Evolutionary conservation across 2,113 vertebrate species (phyloP).

Genomic region (Microtus richardsoni): DNA sequence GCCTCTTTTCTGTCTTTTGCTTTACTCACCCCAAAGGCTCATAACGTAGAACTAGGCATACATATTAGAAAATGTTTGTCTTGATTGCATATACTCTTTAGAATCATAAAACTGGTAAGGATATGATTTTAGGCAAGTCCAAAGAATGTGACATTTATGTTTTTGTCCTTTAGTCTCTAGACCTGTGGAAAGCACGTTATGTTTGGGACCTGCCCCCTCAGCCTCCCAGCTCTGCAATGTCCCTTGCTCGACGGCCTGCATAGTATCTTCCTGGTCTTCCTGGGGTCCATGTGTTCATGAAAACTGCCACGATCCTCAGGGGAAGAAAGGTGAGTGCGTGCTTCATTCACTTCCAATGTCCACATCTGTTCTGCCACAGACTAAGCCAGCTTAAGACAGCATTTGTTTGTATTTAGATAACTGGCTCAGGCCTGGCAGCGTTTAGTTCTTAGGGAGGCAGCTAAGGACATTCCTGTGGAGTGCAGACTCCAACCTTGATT

Average conservation of each 20-base stretch:
- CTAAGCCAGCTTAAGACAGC: constrained; percentile 54
- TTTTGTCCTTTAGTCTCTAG: constrained; percentile 88
- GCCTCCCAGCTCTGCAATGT: constrained; percentile 90
- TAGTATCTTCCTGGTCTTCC: constrained; percentile 91
- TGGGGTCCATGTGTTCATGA: constrained; percentile 94
- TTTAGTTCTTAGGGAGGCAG: background rate
- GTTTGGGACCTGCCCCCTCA: constrained; percentile 87
- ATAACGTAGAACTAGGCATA: background rate
- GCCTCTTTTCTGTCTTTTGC: background rate
- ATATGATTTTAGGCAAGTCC: background rate
- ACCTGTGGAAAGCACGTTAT: constrained; percentile 90
- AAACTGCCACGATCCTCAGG: constrained; percentile 92
- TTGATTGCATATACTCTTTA: background rate
- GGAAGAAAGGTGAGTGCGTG: constrained; percentile 90
- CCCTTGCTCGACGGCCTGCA: constrained; percentile 89
- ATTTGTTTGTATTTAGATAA: constrained; percentile 64
- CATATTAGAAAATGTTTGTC: background rate
- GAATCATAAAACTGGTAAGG: background rate
- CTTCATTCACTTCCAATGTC: background rate
- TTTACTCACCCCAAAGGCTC: background rate
- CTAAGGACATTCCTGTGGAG: background rate
- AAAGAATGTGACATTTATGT: constrained; percentile 13
- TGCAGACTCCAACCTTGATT: background rate
- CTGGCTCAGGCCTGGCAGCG: background rate
- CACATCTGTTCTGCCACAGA: constrained; percentile 25